Base-by-base conservation (phyloP, 2,113 vertebrate species). In the Hippocampus barbouri region DNA sequence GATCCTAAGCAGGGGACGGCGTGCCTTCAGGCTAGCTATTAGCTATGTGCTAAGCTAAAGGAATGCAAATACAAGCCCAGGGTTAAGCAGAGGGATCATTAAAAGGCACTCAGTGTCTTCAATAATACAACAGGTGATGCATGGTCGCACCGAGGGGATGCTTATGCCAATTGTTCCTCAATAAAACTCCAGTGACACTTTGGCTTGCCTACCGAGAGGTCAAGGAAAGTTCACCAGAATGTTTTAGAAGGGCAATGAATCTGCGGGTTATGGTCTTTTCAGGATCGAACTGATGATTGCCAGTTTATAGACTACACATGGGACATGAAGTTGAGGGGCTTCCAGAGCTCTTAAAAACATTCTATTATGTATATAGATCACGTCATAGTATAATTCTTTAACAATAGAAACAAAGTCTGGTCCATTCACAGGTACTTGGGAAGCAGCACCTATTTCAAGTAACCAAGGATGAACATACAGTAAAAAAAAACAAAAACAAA, bases 121-220 rank as follows among this genome's bases (percentile, higher is more conserved):
- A 89, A 86, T 90, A 90, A 89, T 89, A 87, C 81, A 89, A 82
- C 80, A 88, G 82, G 82, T 88, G 84, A 91, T 86, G 80, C 81
- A 87, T 88, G 78, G 82, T 70, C 45, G 70, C 72, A 68, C 41
- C 69, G 79, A 82, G 69, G 82, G 71, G 79, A 84, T 85, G 77
- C 81, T 81, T 78, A 73, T 79, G 79, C 79, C 83, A 85, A 79
- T 75, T 81, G 80, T 79, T 85, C 77, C 79, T 78, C 77, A 79
- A 86, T 85, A 82, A 81, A 86, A 84, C 81, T 81, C 68, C 72
- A 69, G 62, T 84, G 83, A 86, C 81, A 88, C 70, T 75, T 72
- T 79, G 70, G 66, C 78, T 83, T 72, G 84, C 76, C 54, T 27
- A 72, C 73, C 12, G 12, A 73, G 70, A 70, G 80, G 80, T 86